Conservation (phyloP, 2,888 invertebrate species). For the Eustalomyia histrio region DNA sequence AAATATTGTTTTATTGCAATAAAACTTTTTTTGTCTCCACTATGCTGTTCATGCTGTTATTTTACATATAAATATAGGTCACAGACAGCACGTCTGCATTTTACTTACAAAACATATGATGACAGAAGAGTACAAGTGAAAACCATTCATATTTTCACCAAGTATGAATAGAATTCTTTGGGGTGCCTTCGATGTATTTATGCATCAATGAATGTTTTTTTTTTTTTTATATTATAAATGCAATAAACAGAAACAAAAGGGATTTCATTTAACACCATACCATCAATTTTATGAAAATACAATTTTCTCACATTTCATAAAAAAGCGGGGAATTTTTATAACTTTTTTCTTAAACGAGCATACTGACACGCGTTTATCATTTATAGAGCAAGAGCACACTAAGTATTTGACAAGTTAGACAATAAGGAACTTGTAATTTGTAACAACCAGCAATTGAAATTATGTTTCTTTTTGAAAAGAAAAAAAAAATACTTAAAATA, state of each 20-base stretch:
- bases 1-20: constrained; percentile 19
- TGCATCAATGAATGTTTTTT: constrained; percentile 3
- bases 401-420: constrained; percentile 30
- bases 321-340: constrained; percentile 35
- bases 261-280: constrained; percentile 44
- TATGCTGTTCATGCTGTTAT: constrained; percentile 31
- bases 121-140: constrained; percentile 18
- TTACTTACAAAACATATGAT: constrained; percentile 31
- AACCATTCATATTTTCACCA: constrained; percentile 14
- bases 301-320: constrained; percentile 37
- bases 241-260: constrained; percentile 43
- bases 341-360: constrained; percentile 28
- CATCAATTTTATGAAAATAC: constrained; percentile 7
- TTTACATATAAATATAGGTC: constrained; percentile 59
- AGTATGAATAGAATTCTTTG: constrained; percentile 13
- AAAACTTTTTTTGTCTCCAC: neutral
- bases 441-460: constrained; percentile 14
- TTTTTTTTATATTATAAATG: constrained; percentile 17
- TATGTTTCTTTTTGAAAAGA: neutral
- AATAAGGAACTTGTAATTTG: constrained; percentile 38
- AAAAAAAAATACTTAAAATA: neutral
- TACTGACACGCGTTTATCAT: constrained; percentile 51
- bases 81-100: constrained; percentile 62
- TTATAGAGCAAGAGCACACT: constrained; percentile 28
- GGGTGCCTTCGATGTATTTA: constrained; percentile 19